phyloP scores from a whole-genome alignment of 1,140 invertebrate genomes.

The Scaptodrosophila lebanonensis region DNA sequence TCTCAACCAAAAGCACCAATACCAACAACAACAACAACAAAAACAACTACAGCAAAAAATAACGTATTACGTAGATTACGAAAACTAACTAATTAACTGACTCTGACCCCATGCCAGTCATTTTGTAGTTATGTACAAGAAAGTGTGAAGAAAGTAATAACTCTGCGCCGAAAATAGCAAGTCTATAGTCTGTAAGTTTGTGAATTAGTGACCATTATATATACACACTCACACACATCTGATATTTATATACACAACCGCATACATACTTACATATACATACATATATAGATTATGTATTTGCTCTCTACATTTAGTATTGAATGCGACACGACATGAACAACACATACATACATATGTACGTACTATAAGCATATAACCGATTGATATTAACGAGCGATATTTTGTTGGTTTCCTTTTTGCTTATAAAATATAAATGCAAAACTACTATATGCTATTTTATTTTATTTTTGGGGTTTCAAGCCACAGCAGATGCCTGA shows the following conservation, averaged over 20 bases:
- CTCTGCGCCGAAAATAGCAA: no score
- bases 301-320: no score
- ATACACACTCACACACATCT: conserved; percentile 21
- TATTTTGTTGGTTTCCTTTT: conserved; percentile 72
- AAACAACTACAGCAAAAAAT: no score
- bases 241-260: conserved; percentile 44
- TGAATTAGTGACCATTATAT: conserved; percentile 44
- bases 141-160: no score
- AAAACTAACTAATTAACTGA: conserved; percentile 1
- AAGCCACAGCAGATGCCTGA: no score
- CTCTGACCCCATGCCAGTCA: conserved; percentile 56
- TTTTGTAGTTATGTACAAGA: conserved; percentile 4
- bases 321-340: background rate
- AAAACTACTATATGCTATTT: conserved; percentile 38
- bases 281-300: background rate
- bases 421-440: conserved; percentile 65
- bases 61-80: no score
- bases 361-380: conserved; percentile 60
- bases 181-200: conserved; percentile 41
- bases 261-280: conserved; percentile 38
- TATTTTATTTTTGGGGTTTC: no score
- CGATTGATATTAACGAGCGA: conserved; percentile 71
- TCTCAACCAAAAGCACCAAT: conserved; percentile 19
- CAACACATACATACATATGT: conserved; percentile 51
- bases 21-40: conserved; percentile 8